Conservation (phyloP, 2,888 invertebrate genomes). For the Dicyrtomina minuta region DNA sequence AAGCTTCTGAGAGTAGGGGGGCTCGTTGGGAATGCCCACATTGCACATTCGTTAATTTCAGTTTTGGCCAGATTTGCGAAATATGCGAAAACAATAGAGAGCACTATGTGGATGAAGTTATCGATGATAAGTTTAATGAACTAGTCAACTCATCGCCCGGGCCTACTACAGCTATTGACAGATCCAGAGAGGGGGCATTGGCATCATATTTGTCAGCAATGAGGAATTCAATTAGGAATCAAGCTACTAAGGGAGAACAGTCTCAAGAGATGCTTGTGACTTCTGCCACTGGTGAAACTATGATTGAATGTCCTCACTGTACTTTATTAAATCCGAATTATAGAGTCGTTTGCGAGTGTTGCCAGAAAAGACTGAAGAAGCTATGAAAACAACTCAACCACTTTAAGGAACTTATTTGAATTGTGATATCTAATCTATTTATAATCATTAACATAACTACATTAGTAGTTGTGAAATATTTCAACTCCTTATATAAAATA, state of each 20-base stretch:
- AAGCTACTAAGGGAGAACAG: too few species aligned
- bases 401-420: too few species aligned
- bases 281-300: neutral
- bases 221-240: too few species aligned
- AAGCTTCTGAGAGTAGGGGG: neutral
- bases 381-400: too few species aligned
- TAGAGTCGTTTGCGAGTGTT: slow-evolving; percentile 5
- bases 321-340: slow-evolving; percentile 21
- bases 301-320: slow-evolving; percentile 20
- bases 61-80: slow-evolving; percentile 23
- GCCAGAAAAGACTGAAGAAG: neutral
- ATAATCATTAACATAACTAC: too few species aligned
- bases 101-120: slow-evolving; percentile 20
- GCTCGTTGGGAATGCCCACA: slow-evolving; percentile 31
- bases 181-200: too few species aligned
- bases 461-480: too few species aligned
- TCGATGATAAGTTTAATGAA: neutral
- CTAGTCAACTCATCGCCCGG: slow-evolving; percentile 4
- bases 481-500: too few species aligned
- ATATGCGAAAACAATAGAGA: slow-evolving; percentile 30
- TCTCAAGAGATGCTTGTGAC: too few species aligned
- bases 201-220: too few species aligned
- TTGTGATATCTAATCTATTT: too few species aligned
- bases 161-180: too few species aligned
- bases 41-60: slow-evolving; percentile 27